A percentile compares a stretch with the other conserved stretches of the same genome.
These are phyloP conservation scores for Minunthozetes semirufus DNA, from an alignment of 2,888 invertebrate species.

Conservation along the genomic window DNA sequence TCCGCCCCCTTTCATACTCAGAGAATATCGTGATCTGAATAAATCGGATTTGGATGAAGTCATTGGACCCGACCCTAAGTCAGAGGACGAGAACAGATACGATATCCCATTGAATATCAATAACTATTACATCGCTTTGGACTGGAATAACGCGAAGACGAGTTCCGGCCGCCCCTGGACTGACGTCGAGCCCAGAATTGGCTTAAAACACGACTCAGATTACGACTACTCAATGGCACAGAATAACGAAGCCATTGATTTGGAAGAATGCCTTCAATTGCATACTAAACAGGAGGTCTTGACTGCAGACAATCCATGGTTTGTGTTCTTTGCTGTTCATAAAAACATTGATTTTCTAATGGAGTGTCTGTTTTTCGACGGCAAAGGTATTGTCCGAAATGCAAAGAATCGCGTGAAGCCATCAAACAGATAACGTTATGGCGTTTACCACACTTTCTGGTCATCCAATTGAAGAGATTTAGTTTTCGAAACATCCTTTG, in stretches of 20 bases:
- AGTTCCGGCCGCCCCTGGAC: background rate
- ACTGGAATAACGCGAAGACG: constrained; percentile 50
- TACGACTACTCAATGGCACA: background rate
- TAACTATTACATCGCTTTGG: constrained; percentile 48
- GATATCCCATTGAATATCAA: constrained; percentile 45
- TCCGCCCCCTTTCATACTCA: background rate
- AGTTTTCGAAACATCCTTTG: constrained; percentile 46
- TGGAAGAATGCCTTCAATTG: constrained; percentile 49
- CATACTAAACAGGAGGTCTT: constrained; percentile 54
- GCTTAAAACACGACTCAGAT: background rate
- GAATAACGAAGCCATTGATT: constrained; percentile 42
- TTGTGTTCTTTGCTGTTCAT: constrained; percentile 37
- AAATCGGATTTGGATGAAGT: constrained; percentile 4
- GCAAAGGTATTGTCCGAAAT: constrained; percentile 43
- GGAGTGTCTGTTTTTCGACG: background rate
- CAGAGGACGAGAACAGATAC: background rate
- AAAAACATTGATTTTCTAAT: background rate
- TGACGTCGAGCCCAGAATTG: background rate
- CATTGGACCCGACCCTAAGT: background rate
- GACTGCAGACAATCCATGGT: constrained; percentile 53
- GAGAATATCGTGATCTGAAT: background rate
- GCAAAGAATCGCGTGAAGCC: constrained; percentile 47
- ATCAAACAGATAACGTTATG: constrained; percentile 48
- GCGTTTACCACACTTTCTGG: constrained; percentile 47
- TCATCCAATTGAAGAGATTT: constrained; percentile 49